These are phyloP conservation scores for Drosophila helvetica DNA, from an alignment of 2,888 invertebrate species.

Conservation along the genomic window DNA sequence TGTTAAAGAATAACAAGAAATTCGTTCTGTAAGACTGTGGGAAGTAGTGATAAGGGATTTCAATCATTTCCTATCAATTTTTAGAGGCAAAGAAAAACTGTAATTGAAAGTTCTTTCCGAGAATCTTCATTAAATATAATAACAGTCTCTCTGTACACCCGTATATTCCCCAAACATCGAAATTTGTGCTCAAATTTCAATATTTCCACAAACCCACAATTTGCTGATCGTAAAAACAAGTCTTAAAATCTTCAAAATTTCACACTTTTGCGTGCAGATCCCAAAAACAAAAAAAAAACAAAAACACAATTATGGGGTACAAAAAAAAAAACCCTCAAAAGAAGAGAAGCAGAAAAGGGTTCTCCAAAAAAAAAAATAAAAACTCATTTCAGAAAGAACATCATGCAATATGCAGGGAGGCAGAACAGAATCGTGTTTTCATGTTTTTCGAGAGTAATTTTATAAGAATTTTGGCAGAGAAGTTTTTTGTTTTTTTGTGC, in stretches of 20 bases:
- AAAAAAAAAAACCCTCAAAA: background rate
- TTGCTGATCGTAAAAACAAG: background rate
- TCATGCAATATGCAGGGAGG: conserved; percentile 2
- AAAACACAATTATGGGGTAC: conserved; percentile 8
- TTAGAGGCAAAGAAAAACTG: background rate
- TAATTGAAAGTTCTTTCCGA: background rate
- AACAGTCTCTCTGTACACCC: background rate
- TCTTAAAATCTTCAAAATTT: conserved; percentile 2
- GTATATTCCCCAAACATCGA: background rate
- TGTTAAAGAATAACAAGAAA: conserved; percentile 3
- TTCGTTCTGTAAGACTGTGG: background rate
- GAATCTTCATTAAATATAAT: background rate
- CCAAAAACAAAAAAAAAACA: background rate
- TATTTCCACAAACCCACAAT: background rate
- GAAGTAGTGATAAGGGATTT: background rate
- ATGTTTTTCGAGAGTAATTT: conserved; percentile 24
- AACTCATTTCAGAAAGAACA: conserved; percentile 14
- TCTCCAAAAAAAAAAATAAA: background rate
- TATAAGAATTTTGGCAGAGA: conserved; percentile 20
- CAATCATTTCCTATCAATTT: background rate
- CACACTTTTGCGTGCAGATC: conserved; percentile 17
- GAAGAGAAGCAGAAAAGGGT: background rate
- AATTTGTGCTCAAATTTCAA: background rate
- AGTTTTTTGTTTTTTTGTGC: background rate
- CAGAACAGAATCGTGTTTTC: conserved; percentile 7